These are phyloP conservation scores for Drosophila pseudoobscura DNA, from an alignment of 1,140 invertebrate species.

Conservation along the genomic window DNA sequence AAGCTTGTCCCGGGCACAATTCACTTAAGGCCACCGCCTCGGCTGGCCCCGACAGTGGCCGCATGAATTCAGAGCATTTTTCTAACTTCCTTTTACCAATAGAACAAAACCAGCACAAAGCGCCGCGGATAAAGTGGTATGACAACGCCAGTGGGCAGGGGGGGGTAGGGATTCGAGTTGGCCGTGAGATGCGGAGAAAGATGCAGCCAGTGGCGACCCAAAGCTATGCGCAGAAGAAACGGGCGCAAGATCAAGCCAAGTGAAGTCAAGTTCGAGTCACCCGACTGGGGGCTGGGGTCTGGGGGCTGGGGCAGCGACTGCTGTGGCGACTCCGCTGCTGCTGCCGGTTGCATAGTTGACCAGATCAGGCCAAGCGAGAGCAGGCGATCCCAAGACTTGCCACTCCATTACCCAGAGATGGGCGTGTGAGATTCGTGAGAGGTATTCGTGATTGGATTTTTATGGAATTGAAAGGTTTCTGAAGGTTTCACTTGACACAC, in stretches of 20 bases:
- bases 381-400: slow-evolving; percentile 25
- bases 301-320: too few relatives aligned
- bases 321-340: slow-evolving; percentile 14
- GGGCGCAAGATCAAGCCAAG: slow-evolving; percentile 68
- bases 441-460: not conserved
- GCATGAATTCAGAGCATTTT: slow-evolving; percentile 72
- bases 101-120: slow-evolving; percentile 60
- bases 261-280: slow-evolving; percentile 58
- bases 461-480: too few relatives aligned
- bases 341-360: slow-evolving; percentile 74
- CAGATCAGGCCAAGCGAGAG: slow-evolving; percentile 51
- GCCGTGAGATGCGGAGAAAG: slow-evolving; percentile 16
- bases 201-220: slow-evolving; percentile 55
- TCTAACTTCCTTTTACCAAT: slow-evolving; percentile 79
- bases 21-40: slow-evolving; percentile 52
- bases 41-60: slow-evolving; percentile 28
- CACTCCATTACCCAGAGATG: slow-evolving; percentile 27
- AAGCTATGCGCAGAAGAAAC: slow-evolving; percentile 64
- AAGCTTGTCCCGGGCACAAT: slow-evolving; percentile 35
- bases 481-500: too few relatives aligned
- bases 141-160: slow-evolving; percentile 19
- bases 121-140: slow-evolving; percentile 50
- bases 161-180: not conserved
- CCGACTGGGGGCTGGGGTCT: slow-evolving; percentile 1
- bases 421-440: slow-evolving; percentile 15